These are phyloP conservation scores for Danionella cerebrum DNA, from an alignment of 2,113 vertebrate genomes.

Conservation along the genomic window DNA sequence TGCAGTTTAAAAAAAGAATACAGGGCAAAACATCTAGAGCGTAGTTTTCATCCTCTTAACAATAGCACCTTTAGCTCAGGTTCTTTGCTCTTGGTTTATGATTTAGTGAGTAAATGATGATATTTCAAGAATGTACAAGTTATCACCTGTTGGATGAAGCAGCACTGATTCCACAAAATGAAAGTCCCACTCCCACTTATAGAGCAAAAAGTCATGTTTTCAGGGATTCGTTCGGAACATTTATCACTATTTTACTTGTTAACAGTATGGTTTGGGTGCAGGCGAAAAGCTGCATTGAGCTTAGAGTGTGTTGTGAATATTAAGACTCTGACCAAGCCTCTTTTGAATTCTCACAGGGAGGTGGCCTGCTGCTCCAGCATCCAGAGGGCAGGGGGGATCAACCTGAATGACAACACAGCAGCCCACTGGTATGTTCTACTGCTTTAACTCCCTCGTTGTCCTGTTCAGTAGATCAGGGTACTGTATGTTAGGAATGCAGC, in stretches of 20 bases:
- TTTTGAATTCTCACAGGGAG: conserved; percentile 52
- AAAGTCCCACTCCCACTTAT: neutral
- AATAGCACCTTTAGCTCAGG: neutral
- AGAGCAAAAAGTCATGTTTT: too few relatives aligned
- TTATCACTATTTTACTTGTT: too few relatives aligned
- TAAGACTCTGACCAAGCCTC: conserved; percentile 38
- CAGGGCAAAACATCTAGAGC: neutral
- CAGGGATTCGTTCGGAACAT: too few relatives aligned
- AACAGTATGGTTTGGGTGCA: too few relatives aligned
- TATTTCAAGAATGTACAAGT: conserved; percentile 16
- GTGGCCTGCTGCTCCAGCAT: conserved; percentile 37
- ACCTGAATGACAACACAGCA: conserved; percentile 31
- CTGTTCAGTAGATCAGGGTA: neutral
- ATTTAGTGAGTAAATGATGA: neutral
- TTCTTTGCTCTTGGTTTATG: neutral
- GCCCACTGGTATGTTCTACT: conserved; percentile 53
- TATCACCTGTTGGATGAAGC: conserved; percentile 23
- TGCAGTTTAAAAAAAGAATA: neutral
- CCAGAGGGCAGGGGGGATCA: conserved; percentile 47
- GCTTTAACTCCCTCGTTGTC: neutral
- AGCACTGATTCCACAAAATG: neutral
- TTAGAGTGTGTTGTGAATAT: conserved; percentile 37
- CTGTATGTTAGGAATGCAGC: too few relatives aligned
- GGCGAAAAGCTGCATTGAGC: neutral
- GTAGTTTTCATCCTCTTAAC: too few relatives aligned